Base-by-base conservation (phyloP, 92 coral and sea anemone genomes). In the Heteractis magnifica region DNA sequence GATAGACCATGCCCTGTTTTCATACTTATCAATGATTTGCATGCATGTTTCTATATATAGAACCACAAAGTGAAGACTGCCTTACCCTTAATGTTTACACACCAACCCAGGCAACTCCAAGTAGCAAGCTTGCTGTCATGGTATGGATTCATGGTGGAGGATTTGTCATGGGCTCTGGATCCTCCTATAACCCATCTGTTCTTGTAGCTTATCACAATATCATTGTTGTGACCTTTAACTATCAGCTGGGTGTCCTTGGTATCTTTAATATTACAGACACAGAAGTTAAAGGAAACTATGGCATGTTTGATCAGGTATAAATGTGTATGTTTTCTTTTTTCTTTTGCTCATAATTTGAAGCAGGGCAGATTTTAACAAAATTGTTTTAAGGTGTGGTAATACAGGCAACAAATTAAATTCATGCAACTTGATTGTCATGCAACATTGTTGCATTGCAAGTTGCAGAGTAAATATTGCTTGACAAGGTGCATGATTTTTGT, bases 61-160 rank as follows among this genome's bases (percentile, higher is more conserved):
- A 62, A 16, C 85, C 83, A 48, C 86, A 81, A 71, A 65, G 73
- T 60, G 94, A 91, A 76, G 92, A 91, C 81, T 91, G 94, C 62
- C 88, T 91, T 12, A 55, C 58, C 78, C 72, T 91, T 1, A 91
- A 89, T 70, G 86, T 91, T 49, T 89, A 82, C 59, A 83, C 90
- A 3, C 94, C 94, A 20, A 6, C 73, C 18, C 72, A 77, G 8
- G 55, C 81, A 8, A 60, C 73, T 8, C 18, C 77, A n/a, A 18
- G 70, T 11, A 77, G 74, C 87, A 88, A 83, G 90, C 56, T 77
- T 26, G 88, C 92, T 8, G 92, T 91, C 12, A 88, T 89, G 94
- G 94, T 91, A 8, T 91, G 90, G 90, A 89, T 91, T 55, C 90
- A 91, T 7, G 94, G 94, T 1, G 90, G 92, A 1, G 89, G 76